Evolutionary conservation across 1,140 invertebrate species (phyloP).

Genomic region (Elysia chlorotica): DNA sequence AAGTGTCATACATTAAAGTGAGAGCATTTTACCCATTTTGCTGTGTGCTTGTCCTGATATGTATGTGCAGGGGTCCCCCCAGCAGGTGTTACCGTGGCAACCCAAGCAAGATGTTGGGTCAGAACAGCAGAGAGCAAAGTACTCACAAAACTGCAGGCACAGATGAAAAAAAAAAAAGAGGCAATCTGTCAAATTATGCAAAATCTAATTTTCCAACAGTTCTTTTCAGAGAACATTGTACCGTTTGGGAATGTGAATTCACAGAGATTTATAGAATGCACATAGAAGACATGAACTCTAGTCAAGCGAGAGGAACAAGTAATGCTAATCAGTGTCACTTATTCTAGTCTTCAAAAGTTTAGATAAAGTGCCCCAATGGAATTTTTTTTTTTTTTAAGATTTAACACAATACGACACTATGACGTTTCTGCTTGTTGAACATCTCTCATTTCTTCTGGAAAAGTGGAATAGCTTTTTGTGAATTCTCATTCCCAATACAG

Average conservation of each 20-base stretch:
- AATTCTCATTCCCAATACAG: no score
- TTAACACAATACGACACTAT: no score
- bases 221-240: no score
- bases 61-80: conserved; percentile 56
- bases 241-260: no score
- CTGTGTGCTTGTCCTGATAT: conserved; percentile 60
- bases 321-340: not conserved
- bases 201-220: not conserved
- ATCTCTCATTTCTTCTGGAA: no score
- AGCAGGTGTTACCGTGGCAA: conserved; percentile 73
- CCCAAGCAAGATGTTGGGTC: conserved; percentile 89
- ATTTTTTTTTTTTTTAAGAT: no score
- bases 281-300: not conserved
- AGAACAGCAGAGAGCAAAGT: conserved; percentile 84
- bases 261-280: not conserved
- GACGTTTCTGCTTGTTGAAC: no score
- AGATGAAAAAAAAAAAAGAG: not conserved
- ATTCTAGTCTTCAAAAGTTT: no score
- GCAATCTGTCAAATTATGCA: not conserved
- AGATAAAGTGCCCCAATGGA: no score
- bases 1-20: no score
- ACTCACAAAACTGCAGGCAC: conserved; percentile 81
- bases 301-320: not conserved
- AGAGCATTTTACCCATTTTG: conserved; percentile 64
- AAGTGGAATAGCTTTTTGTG: no score